These are phyloP conservation scores for Clarias pachynema DNA, from an alignment of 2,797 vertebrate species.

Conservation along the genomic window DNA sequence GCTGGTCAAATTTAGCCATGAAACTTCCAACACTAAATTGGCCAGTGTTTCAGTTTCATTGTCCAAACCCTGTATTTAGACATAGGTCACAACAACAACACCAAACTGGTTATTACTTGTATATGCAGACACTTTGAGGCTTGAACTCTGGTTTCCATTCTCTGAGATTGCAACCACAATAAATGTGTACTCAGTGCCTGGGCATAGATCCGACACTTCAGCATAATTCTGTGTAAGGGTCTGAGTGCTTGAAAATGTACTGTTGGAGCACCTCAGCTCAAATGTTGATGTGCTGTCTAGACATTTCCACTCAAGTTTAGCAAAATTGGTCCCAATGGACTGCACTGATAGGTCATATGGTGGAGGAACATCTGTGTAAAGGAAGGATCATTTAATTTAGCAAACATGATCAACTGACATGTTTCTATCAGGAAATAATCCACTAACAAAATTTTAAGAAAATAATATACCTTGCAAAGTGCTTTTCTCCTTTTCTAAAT, in stretches of 20 bases:
- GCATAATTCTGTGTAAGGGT: slow-evolving; percentile 8
- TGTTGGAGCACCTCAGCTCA: slow-evolving; percentile 32
- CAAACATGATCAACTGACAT: not conserved
- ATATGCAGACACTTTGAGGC: slow-evolving; percentile 28
- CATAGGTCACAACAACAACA: not conserved
- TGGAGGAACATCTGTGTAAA: slow-evolving; percentile 31
- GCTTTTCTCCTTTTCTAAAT: not conserved
- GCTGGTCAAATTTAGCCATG: no score
- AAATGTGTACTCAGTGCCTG: slow-evolving; percentile 51
- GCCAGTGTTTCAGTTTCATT: no score
- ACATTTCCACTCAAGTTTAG: slow-evolving; percentile 34
- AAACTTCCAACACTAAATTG: no score
- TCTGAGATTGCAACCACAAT: slow-evolving; percentile 28
- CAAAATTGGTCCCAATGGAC: slow-evolving; percentile 26
- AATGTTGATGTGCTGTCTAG: slow-evolving; percentile 19
- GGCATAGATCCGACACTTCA: slow-evolving; percentile 38
- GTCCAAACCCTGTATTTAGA: no score
- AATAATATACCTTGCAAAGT: slow-evolving; percentile 30
- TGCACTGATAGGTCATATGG: slow-evolving; percentile 30
- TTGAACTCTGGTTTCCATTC: slow-evolving; percentile 15
- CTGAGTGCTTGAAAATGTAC: not conserved
- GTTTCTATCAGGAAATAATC: not conserved
- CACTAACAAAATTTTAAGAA: not conserved
- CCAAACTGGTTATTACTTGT: slow-evolving; percentile 28
- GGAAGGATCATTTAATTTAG: not conserved